Percentiles rank a stretch among this genome's conserved stretches.
Conservation (phyloP, 2,797 vertebrate species). For the Pachyuromys duprasi region DNA sequence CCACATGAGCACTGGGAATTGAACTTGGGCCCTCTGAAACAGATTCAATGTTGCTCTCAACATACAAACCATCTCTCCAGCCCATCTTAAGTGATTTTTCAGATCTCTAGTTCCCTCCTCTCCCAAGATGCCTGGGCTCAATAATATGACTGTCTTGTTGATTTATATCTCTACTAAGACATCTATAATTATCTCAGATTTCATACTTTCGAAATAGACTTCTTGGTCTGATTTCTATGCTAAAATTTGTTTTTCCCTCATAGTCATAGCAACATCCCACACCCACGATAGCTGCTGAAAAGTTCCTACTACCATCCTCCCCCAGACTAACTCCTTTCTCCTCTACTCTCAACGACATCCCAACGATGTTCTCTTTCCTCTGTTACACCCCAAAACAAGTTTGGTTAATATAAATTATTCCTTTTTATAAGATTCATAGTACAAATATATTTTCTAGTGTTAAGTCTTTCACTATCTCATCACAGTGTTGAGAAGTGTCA, state of each 20-base stretch:
- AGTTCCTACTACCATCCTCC: neutral
- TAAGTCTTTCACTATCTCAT: neutral
- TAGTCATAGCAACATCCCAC: neutral
- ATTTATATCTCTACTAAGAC: neutral
- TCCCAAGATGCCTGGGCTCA: neutral
- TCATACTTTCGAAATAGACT: neutral
- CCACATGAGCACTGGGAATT: neutral
- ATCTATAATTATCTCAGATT: neutral
- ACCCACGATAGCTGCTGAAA: neutral
- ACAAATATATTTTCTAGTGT: neutral
- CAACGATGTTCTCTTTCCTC: neutral
- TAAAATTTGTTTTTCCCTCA: neutral
- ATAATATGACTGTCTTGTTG: neutral
- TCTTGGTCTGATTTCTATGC: neutral
- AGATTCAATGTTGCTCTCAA: neutral
- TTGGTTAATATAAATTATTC: neutral
- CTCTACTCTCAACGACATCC: neutral
- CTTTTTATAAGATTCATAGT: neutral
- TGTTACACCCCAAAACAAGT: neutral
- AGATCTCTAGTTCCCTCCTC: neutral
- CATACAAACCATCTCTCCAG: neutral
- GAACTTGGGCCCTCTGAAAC: neutral
- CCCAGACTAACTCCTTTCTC: neutral
- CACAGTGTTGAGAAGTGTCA: neutral
- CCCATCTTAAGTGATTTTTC: neutral